phyloP scores from a whole-genome alignment of 2,797 vertebrate species.

The Prionace glauca region DNA sequence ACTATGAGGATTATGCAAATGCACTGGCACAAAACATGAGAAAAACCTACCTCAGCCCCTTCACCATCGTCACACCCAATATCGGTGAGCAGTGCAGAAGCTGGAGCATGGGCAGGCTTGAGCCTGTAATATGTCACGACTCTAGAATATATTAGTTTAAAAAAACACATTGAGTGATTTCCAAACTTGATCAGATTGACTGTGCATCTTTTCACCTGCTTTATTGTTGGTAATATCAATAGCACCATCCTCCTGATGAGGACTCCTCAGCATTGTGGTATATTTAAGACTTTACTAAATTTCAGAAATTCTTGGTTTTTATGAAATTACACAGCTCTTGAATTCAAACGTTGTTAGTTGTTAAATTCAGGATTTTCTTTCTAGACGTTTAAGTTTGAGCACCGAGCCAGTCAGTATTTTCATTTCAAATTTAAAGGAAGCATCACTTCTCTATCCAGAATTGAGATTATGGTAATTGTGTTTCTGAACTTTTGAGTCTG shows the following conservation, averaged over 20 bases:
- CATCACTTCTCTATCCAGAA: neutral
- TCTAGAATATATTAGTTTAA: neutral
- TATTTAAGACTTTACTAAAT: neutral
- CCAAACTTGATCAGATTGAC: neutral
- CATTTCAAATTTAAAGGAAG: neutral
- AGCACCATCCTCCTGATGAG: neutral
- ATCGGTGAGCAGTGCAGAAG: constrained; percentile 65
- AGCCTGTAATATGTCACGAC: neutral
- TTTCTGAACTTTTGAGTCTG: neutral
- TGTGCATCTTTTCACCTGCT: neutral
- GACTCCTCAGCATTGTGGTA: neutral
- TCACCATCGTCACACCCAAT: constrained; percentile 91
- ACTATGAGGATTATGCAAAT: constrained; percentile 83
- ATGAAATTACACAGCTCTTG: neutral
- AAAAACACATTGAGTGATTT: neutral
- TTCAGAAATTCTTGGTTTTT: neutral
- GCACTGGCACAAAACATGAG: constrained; percentile 91
- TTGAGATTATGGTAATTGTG: neutral
- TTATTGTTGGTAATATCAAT: neutral
- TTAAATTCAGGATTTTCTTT: neutral
- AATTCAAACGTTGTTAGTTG: neutral
- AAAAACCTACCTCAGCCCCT: constrained; percentile 92
- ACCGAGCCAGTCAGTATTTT: neutral
- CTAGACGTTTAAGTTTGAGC: neutral
- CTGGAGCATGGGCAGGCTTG: too few relatives aligned